Evolutionary conservation across 2,797 vertebrate species (phyloP), one percentile per base, ranked within the genome.

Genomic region (Dendrocincla fuliginosa): DNA sequence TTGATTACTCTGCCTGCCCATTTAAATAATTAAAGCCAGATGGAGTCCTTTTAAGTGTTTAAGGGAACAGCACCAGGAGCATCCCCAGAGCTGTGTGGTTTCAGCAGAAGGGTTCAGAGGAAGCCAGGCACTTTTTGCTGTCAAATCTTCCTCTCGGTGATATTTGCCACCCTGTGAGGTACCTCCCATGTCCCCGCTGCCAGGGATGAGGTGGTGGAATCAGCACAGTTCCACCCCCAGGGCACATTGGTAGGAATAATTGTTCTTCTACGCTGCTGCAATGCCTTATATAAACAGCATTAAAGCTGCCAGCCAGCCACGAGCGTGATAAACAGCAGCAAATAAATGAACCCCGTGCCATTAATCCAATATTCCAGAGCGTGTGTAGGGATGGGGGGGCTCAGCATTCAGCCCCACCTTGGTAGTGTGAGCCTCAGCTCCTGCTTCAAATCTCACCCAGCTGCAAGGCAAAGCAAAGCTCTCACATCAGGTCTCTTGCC

Each of bases 1-100:
- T 96, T 91, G 96, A 97, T 96, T 94, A 93, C 76, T 42, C 84
- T 94, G 95, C 91, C 94, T 95, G 91, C 89, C 96, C 91, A 95
- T 97, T 96, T 96, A 89, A 96, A 95, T 97, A 95, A 96, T 95
- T 94, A 97, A 93, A 94, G 88, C 46, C 95, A 97, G 96, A 94
- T 96, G 95, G 95, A 96, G 87, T 50, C 91, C 47, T 94, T 94
- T 93, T 91, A 83, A 83, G 57, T 84, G 64, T 94, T 95, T 89
- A 85, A 96, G 89, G 78, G 75, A 97, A 50, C 89, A 87, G 77
- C 75, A 89, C 82, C 2, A 0, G 55, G 53, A 92, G 49, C 44
- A 76, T 79, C 84, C 73, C 59, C 0, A 1, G 77, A 89, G 77
- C 77, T 35, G 67, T 57, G 52, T 2, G 16, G 79, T 47, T 84